Base-by-base conservation (phyloP, 2,888 invertebrate species). In the Clanis bilineata region DNA sequence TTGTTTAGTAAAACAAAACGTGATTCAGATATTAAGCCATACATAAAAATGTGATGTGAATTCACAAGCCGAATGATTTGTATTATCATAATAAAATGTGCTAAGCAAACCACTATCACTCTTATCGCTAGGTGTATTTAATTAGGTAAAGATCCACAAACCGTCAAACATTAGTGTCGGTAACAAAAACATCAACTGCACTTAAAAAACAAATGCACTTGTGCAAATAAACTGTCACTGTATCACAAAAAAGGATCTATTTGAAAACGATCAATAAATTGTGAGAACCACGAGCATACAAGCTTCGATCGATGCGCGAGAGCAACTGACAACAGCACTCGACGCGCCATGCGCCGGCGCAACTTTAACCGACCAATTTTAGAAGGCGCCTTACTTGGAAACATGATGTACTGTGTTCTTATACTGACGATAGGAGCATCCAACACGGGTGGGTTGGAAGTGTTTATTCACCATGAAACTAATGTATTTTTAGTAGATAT, bases 401-500 rank as follows among this genome's bases (percentile, higher is more conserved):
- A 32, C 28, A n/a, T 10, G 18, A n/a, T 18, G 7, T 59, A 66
- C 62, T 61, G 59, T 64, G 43, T 43, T 64, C 57, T 65, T 57
- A 15, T 59, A 54, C 56, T 60, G 23, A 44, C 47, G 45, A 57
- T 58, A 44, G 23, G 36, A 28, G 28, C 25, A 69, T 70, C 71
- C 47, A 59, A 79, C 64, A 65, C 60, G 62, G 69, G 57, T 23
- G 76, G 66, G 4, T 80, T 62, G 56, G 59, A 65, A 66, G 69
- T 89, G 88, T 90, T 89, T 90, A 87, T 89, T 82, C 88, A 83
- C 81, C 85, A 83, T 87, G 82, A 80, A 85, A 79, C 79, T 76
- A 77, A 82, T 82, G 85, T 91, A 90, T 90, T 91, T 91, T 88
- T 90, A 89, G 89, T 85, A 80, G 83, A 85, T 83, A n/a, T n/a